These are phyloP conservation scores for Acrocephalus kingi DNA, from an alignment of 2,113 vertebrate genomes.

Conservation along the genomic window DNA sequence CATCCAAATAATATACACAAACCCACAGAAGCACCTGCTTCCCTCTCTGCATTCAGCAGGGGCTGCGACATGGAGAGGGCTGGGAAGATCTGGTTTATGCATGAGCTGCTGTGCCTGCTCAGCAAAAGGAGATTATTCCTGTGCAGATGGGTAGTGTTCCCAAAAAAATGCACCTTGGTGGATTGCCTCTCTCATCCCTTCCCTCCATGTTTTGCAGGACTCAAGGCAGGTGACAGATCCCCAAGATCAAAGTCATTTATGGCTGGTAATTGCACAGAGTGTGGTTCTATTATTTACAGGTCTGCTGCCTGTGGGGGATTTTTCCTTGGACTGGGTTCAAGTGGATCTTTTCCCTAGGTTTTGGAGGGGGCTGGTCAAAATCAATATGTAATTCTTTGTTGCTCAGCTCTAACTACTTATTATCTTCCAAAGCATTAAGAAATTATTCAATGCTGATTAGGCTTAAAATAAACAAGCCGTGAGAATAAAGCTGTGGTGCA, in stretches of 20 bases:
- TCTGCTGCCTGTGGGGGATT: neutral
- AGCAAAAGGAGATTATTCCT: constrained; percentile 24
- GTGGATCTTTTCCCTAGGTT: neutral
- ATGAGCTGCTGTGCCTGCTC: constrained; percentile 38
- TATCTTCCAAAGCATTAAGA: neutral
- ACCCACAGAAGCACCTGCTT: neutral
- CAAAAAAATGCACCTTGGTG: neutral
- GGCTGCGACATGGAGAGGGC: neutral
- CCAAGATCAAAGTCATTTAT: neutral
- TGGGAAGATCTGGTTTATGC: constrained; percentile 27
- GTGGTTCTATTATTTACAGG: neutral
- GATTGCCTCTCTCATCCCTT: neutral
- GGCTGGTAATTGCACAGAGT: neutral
- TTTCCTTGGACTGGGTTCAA: neutral
- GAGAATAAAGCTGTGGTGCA: neutral
- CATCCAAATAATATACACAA: neutral
- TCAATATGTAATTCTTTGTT: neutral
- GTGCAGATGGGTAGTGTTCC: neutral
- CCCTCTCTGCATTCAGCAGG: neutral
- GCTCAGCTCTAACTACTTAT: neutral
- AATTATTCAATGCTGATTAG: neutral
- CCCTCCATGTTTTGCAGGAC: neutral
- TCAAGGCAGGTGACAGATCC: neutral
- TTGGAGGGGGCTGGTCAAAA: neutral
- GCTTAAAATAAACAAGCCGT: neutral